Percentiles rank a stretch among this genome's conserved stretches.
phyloP scores from a whole-genome alignment of 2,797 vertebrate species.

The Scarus forsteni region DNA sequence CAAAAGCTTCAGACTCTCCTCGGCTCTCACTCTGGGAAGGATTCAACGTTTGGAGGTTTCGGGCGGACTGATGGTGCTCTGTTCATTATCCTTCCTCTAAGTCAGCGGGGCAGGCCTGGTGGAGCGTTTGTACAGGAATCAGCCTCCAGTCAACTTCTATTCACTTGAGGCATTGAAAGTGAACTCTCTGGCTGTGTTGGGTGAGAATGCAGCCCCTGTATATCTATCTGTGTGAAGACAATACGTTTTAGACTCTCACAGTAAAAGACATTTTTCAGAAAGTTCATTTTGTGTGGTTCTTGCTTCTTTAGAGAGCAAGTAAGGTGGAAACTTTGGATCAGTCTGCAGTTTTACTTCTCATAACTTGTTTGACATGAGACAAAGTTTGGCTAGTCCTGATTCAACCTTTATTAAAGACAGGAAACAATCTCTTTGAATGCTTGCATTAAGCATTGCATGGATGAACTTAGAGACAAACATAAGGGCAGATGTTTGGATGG shows the following conservation, averaged over 20 bases:
- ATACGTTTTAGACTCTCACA: not conserved
- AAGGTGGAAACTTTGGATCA: not conserved
- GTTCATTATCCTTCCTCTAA: conserved; percentile 38
- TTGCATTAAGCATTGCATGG: too few relatives aligned
- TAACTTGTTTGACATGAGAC: not conserved
- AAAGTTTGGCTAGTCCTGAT: not conserved
- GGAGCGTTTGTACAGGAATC: conserved; percentile 52
- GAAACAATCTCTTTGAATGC: too few relatives aligned
- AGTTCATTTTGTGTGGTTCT: too few relatives aligned
- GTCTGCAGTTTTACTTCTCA: not conserved
- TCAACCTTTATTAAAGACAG: too few relatives aligned
- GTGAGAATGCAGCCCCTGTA: not conserved
- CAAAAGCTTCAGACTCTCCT: conserved; percentile 5
- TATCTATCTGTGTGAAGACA: conserved; percentile 2
- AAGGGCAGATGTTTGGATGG: too few relatives aligned
- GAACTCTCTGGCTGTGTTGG: conserved; percentile 17
- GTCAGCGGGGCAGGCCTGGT: conserved; percentile 24
- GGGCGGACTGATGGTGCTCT: conserved; percentile 15
- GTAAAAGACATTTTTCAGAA: not conserved
- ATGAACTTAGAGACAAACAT: too few relatives aligned
- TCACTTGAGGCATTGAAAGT: conserved; percentile 49
- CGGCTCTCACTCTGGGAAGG: not conserved
- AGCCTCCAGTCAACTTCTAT: conserved; percentile 52
- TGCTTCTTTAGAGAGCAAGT: not conserved
- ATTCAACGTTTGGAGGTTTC: conserved; percentile 4